Evolutionary conservation across 1,140 invertebrate species (phyloP).

Genomic region (Leptopilina boulardi): DNA sequence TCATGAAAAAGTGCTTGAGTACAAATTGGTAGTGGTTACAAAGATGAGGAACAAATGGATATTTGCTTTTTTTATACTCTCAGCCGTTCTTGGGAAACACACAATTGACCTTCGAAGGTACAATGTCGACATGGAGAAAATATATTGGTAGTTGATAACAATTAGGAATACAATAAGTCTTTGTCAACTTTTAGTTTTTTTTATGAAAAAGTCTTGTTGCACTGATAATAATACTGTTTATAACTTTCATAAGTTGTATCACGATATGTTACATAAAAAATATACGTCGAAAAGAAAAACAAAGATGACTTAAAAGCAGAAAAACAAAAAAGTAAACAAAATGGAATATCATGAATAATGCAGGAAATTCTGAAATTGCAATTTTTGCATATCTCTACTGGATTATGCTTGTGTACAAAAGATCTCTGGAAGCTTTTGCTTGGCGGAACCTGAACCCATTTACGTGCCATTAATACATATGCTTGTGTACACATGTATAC

Average conservation of each 20-base stretch:
- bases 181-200: no score
- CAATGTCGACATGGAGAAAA: neutral
- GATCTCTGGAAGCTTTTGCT: neutral
- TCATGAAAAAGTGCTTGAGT: neutral
- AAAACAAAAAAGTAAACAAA: no score
- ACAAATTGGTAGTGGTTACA: neutral
- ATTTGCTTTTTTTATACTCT: neutral
- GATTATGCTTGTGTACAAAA: neutral
- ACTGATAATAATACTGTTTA: no score
- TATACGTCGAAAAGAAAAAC: no score
- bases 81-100: neutral
- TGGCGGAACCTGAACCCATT: constrained; percentile 5
- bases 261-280: no score
- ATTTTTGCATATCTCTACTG: neutral
- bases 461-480: constrained; percentile 19
- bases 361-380: neutral
- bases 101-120: neutral
- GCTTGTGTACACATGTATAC: neutral
- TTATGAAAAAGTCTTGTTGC: no score
- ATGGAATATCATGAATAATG: neutral
- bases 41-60: constrained; percentile 7
- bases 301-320: no score
- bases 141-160: neutral
- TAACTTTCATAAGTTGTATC: no score
- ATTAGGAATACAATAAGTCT: neutral